Base-by-base conservation (phyloP, 2,113 vertebrate species). In the Hipposideros armiger region DNA sequence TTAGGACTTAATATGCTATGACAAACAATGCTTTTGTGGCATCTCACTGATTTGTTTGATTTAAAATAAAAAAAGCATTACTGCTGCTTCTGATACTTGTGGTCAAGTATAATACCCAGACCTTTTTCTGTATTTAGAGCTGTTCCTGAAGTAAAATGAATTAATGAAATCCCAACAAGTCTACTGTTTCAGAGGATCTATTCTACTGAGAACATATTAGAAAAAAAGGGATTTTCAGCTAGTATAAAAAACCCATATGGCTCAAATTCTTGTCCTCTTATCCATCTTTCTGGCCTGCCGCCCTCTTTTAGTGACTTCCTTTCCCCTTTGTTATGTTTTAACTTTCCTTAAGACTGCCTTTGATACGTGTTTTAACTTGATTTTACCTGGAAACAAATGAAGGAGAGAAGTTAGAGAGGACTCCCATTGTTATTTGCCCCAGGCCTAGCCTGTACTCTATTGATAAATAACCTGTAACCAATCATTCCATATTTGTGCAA, bases 351-450 rank as follows among this genome's bases (percentile, higher is more conserved):
- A 78, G 64, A 28, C 50, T 90, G 32, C 20, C 20, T 74, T 93
- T 84, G 32, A 30, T 62, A 69, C 50, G 7, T 86, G 7, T 80
- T 94, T 94, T 69, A 92, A 62, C 50, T 92, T 94, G 50, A 87
- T 90, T 94, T 82, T 95, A 62, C 64, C 14, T 78, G 17, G 42
- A 91, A 96, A 67, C 40, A 92, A 93, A 83, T 83, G 30, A 62
- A 73, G n/a, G 40, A 24, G 9, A 80, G 45, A 42, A 36, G 32
- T 36, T 50, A 85, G 58, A 64, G 15, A 64, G 0, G 24, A 88
- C 56, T 70, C 20, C 42, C 54, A 86, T 5, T 69, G 47, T 84
- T 82, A 62, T 62, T 85, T 83, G 22, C 24, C 32, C 20, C 17
- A 83, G 30, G 16, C 15, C 13, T 90, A 24, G 10, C 9, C 60